These are phyloP conservation scores for Epizoanthus ramosus DNA, from an alignment of 92 coral and sea anemone species.

Conservation along the genomic window DNA sequence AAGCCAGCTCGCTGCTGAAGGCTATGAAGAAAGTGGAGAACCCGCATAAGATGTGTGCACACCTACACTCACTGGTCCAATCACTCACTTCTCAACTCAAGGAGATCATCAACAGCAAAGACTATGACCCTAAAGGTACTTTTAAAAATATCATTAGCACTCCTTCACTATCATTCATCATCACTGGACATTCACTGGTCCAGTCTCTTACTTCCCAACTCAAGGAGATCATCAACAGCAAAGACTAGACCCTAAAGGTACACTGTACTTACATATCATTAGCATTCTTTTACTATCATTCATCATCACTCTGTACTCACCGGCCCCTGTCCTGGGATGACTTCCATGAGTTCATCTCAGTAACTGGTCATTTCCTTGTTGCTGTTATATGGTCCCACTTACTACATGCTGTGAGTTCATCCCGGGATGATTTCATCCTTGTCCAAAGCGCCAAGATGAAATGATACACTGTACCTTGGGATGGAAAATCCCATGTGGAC, in stretches of 20 bases:
- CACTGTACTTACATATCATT: not conserved
- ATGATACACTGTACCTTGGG: too few relatives aligned
- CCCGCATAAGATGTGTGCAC: slow-evolving; percentile 84
- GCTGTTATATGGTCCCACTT: too few relatives aligned
- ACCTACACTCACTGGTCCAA: slow-evolving; percentile 75
- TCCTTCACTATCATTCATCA: too few relatives aligned
- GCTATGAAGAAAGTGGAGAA: slow-evolving; percentile 89
- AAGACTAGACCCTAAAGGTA: slow-evolving; percentile 73
- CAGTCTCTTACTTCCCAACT: slow-evolving; percentile 84
- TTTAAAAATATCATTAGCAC: too few relatives aligned
- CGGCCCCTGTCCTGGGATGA: too few relatives aligned
- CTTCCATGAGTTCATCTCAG: too few relatives aligned
- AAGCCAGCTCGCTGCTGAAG: slow-evolving; percentile 73
- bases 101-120: slow-evolving; percentile 78
- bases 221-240: slow-evolving; percentile 80
- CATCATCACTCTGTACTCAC: not conserved
- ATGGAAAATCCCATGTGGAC: too few relatives aligned
- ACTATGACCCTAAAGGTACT: slow-evolving; percentile 67
- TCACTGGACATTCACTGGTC: slow-evolving; percentile 70
- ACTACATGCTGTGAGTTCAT: too few relatives aligned
- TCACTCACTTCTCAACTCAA: slow-evolving; percentile 83
- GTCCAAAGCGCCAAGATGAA: too few relatives aligned
- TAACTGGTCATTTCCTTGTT: too few relatives aligned
- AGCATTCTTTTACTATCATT: not conserved
- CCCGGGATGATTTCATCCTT: too few relatives aligned